Percentiles rank a stretch among this genome's conserved stretches.
phyloP scores from a whole-genome alignment of 2,113 vertebrate genomes.

The Ranitomeya variabilis region DNA sequence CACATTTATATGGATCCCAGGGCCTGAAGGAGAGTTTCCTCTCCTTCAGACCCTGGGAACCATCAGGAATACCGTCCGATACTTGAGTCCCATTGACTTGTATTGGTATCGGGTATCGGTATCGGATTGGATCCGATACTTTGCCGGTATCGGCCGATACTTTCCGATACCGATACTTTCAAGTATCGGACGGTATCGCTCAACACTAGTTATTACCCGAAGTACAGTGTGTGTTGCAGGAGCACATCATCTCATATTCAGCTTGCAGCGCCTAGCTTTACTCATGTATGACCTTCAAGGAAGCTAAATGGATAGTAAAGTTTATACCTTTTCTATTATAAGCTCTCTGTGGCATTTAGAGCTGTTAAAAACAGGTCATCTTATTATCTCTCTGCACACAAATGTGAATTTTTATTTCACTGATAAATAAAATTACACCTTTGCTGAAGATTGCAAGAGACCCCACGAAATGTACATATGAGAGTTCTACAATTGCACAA shows the following conservation, averaged over 20 bases:
- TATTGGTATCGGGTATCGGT: too few species aligned
- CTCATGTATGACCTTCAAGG: conserved; percentile 43
- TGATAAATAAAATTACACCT: background rate
- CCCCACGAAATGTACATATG: background rate
- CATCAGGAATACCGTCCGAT: too few species aligned
- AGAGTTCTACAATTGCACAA: background rate
- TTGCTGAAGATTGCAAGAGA: background rate
- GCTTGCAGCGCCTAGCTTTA: conserved; percentile 11
- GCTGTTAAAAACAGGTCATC: conserved; percentile 17
- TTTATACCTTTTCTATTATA: conserved; percentile 14
- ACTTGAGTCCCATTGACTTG: too few species aligned
- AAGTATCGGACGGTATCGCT: too few species aligned
- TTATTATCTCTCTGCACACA: conserved; percentile 16
- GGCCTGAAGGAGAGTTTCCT: too few species aligned
- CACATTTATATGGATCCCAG: too few species aligned
- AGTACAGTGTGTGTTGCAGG: conserved; percentile 3
- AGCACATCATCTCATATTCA: conserved; percentile 20
- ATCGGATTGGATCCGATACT: too few species aligned
- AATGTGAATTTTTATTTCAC: background rate
- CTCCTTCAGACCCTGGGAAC: too few species aligned
- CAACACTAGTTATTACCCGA: conserved; percentile 13
- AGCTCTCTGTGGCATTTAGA: conserved; percentile 23
- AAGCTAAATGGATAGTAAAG: conserved; percentile 48
- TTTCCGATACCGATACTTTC: too few species aligned
- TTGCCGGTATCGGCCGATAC: too few species aligned